A percentile compares a stretch with the other conserved stretches of the same genome.
Evolutionary conservation across 1,140 invertebrate species (phyloP).

Genomic region (Aphaenogaster rudis): DNA sequence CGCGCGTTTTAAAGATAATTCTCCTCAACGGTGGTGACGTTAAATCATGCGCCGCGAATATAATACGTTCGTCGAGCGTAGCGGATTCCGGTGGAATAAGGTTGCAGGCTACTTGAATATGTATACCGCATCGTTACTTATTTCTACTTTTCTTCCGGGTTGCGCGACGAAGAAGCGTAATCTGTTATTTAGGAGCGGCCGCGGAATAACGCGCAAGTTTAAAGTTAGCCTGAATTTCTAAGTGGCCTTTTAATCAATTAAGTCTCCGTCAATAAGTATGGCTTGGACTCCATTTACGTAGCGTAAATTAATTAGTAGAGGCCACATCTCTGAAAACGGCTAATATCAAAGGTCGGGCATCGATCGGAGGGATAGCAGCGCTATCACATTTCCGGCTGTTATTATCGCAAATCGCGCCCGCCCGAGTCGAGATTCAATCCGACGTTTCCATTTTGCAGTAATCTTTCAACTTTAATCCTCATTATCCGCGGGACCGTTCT

Average conservation of each 20-base stretch:
- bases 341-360: neutral
- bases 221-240: neutral
- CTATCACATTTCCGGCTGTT: slow-evolving; percentile 26
- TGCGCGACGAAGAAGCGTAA: neutral
- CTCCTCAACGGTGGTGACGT: slow-evolving; percentile 49
- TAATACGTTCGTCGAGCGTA: slow-evolving; percentile 32
- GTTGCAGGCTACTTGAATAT: slow-evolving; percentile 15
- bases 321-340: neutral
- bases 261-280: neutral
- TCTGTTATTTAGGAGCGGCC: slow-evolving; percentile 5
- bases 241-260: slow-evolving; percentile 2
- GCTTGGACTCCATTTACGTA: neutral
- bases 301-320: slow-evolving; percentile 23
- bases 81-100: slow-evolving; percentile 17
- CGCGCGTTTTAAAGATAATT: slow-evolving; percentile 52
- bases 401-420: slow-evolving; percentile 7
- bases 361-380: neutral
- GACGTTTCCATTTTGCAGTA: slow-evolving; percentile 29
- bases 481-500: slow-evolving; percentile 50
- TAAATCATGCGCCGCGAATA: slow-evolving; percentile 45
- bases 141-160: neutral
- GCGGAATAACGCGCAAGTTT: neutral
- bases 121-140: slow-evolving; percentile 49
- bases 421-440: slow-evolving; percentile 42
- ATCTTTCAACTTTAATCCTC: slow-evolving; percentile 59